Evolutionary conservation across 2,797 vertebrate genomes (phyloP).

Genomic region (Bovichtus variegatus): DNA sequence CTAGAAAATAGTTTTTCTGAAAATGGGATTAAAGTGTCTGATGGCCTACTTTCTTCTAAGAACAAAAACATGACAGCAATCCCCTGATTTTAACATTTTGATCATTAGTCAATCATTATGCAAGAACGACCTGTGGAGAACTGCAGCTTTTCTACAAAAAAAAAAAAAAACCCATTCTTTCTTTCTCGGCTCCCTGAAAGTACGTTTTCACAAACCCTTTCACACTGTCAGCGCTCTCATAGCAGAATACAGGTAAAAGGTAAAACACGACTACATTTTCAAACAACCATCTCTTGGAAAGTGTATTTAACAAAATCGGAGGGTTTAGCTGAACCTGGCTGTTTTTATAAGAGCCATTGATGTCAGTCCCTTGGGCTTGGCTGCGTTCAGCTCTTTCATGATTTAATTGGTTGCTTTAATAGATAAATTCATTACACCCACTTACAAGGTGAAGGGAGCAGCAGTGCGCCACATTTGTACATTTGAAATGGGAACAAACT

Average conservation of each 20-base stretch:
- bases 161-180: background rate
- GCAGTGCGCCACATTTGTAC: slow-evolving; percentile 6
- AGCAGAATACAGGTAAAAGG: background rate
- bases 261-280: too few species aligned
- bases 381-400: slow-evolving; percentile 48
- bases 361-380: slow-evolving; percentile 45
- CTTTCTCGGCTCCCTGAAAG: background rate
- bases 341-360: slow-evolving; percentile 47
- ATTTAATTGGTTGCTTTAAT: slow-evolving; percentile 64
- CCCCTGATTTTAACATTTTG: background rate
- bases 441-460: slow-evolving; percentile 19
- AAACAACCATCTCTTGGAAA: background rate
- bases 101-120: background rate
- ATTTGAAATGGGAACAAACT: slow-evolving; percentile 38
- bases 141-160: slow-evolving; percentile 1
- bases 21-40: background rate
- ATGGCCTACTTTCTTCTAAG: slow-evolving; percentile 14
- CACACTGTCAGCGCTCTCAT: background rate
- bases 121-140: too few species aligned
- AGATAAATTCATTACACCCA: slow-evolving; percentile 27
- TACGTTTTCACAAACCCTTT: background rate
- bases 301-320: slow-evolving; percentile 2
- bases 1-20: background rate
- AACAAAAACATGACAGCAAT: background rate
- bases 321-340: slow-evolving; percentile 5